phyloP scores from a whole-genome alignment of 2,888 invertebrate genomes.

The Ochlodes sylvanus region DNA sequence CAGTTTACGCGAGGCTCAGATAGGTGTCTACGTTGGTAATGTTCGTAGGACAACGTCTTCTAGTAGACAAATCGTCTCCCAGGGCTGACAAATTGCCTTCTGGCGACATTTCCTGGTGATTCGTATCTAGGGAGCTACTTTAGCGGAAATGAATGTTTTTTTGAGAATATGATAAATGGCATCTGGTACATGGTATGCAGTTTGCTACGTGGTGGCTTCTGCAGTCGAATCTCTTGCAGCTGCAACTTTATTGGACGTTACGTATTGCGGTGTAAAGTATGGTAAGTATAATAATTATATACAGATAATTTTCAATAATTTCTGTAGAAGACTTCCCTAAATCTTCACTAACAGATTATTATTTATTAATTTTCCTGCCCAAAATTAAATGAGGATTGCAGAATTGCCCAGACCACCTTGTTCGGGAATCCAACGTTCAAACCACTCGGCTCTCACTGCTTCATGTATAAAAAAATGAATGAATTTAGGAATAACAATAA shows the following conservation, averaged over 20 bases:
- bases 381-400: too few relatives aligned
- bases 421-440: too few relatives aligned
- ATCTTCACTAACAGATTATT: too few relatives aligned
- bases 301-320: too few relatives aligned
- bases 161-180: slow-evolving; percentile 20
- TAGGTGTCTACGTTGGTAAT: slow-evolving; percentile 70
- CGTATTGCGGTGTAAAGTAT: neutral
- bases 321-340: too few relatives aligned
- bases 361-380: too few relatives aligned
- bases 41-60: slow-evolving; percentile 36
- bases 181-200: neutral
- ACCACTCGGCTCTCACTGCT: too few relatives aligned
- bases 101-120: slow-evolving; percentile 19
- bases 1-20: slow-evolving; percentile 74
- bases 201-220: neutral
- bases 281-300: too few relatives aligned
- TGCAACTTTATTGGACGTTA: neutral
- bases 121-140: slow-evolving; percentile 23
- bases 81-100: slow-evolving; percentile 33
- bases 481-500: neutral
- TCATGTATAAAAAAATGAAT: neutral
- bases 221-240: neutral
- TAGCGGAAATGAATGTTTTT: slow-evolving; percentile 19
- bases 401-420: too few relatives aligned
- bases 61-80: slow-evolving; percentile 31